A percentile compares a stretch with the other conserved stretches of the same genome.
Conservation (phyloP, 2,113 vertebrate genomes). For the Oenanthe melanoleuca region DNA sequence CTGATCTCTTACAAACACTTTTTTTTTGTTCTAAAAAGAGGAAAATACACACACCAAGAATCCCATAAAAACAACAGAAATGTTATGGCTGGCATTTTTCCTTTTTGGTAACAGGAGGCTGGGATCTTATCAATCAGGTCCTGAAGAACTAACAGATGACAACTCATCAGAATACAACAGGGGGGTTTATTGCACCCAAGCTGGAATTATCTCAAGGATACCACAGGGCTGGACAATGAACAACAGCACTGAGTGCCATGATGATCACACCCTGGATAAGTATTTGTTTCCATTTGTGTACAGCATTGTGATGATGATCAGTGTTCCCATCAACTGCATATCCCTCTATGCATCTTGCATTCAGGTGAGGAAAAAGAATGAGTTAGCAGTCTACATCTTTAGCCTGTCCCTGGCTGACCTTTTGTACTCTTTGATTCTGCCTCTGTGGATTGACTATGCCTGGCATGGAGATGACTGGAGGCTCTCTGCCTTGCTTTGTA, state of each 20-base stretch:
- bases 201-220: neutral
- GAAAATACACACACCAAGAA: neutral
- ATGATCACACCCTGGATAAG: constrained; percentile 66
- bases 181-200: neutral
- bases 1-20: neutral
- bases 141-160: constrained; percentile 12
- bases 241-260: neutral
- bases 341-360: constrained; percentile 82
- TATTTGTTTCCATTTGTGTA: constrained; percentile 83
- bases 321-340: constrained; percentile 82
- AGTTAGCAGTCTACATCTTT: constrained; percentile 87
- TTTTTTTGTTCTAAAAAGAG: neutral
- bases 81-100: neutral
- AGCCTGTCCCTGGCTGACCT: constrained; percentile 87
- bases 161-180: neutral
- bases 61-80: neutral
- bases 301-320: constrained; percentile 73
- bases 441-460: constrained; percentile 83
- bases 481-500: constrained; percentile 63
- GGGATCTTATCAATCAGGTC: neutral
- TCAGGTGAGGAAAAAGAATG: constrained; percentile 84
- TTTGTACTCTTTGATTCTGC: constrained; percentile 77
- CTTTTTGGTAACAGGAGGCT: constrained; percentile 8
- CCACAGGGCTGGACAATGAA: neutral
- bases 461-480: constrained; percentile 79